A percentile compares a stretch with the other conserved stretches of the same genome.
Evolutionary conservation across 1,140 invertebrate genomes (phyloP).

Genomic region (Drosophila sturtevanti): DNA sequence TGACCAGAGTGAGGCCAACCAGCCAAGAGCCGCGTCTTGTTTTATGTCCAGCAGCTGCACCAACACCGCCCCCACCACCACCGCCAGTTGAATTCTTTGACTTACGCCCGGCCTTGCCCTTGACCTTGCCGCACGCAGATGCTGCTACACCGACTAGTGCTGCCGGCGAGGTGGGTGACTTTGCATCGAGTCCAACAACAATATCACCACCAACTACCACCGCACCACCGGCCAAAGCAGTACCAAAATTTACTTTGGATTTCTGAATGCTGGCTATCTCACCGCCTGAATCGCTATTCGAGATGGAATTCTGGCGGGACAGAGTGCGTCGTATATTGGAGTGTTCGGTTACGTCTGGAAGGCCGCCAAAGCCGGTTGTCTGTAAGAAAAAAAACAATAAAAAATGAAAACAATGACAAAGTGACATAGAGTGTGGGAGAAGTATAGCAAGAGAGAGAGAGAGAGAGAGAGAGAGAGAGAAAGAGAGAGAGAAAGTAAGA

Average conservation of each 20-base stretch:
- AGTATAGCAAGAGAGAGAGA: no score
- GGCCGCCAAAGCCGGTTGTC: slow-evolving; percentile 80
- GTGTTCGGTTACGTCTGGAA: slow-evolving; percentile 82
- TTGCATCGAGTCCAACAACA: slow-evolving; percentile 59
- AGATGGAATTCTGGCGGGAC: slow-evolving; percentile 81
- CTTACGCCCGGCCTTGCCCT: slow-evolving; percentile 53
- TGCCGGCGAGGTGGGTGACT: slow-evolving; percentile 61
- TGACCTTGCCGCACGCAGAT: slow-evolving; percentile 37
- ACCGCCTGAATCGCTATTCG: slow-evolving; percentile 78
- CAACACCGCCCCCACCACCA: slow-evolving; percentile 16
- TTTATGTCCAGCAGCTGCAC: slow-evolving; percentile 44
- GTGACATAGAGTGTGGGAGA: no score
- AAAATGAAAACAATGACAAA: no score
- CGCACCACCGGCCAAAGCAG: slow-evolving; percentile 41
- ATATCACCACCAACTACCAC: slow-evolving; percentile 66
- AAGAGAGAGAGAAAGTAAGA: slow-evolving; percentile 2
- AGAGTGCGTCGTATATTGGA: slow-evolving; percentile 78
- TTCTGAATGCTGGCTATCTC: slow-evolving; percentile 77
- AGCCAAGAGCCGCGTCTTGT: slow-evolving; percentile 69
- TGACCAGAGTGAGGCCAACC: slow-evolving; percentile 68
- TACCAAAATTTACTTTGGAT: slow-evolving; percentile 76
- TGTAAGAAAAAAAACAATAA: slow-evolving; percentile 50
- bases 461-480: not conserved
- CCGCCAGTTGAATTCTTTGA: slow-evolving; percentile 11
- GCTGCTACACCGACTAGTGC: slow-evolving; percentile 21